A percentile compares a stretch with the other conserved stretches of the same genome.
Evolutionary conservation across 2,797 vertebrate genomes (phyloP).

Genomic region (Amblyraja radiata): DNA sequence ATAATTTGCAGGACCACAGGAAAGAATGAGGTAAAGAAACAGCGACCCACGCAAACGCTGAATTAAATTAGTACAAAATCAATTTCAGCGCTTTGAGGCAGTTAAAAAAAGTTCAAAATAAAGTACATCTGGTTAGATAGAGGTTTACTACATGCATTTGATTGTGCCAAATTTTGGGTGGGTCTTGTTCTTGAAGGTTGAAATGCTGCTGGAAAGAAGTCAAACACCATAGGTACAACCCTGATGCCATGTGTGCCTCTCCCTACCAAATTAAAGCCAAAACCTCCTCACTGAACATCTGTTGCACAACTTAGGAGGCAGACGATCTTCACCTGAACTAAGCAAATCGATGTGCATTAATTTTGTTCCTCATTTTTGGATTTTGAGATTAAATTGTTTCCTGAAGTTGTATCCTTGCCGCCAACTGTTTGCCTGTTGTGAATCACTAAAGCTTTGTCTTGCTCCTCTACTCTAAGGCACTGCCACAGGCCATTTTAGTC

Average conservation of each 20-base stretch:
- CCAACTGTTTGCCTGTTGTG: background rate
- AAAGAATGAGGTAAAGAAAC: background rate
- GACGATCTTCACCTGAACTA: background rate
- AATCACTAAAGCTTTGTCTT: background rate
- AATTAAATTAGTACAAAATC: background rate
- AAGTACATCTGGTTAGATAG: background rate
- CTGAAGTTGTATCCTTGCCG: background rate
- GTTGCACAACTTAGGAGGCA: background rate
- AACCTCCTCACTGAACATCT: background rate
- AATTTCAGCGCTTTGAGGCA: background rate
- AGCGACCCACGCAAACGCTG: background rate
- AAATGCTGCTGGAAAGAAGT: background rate
- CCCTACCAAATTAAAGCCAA: background rate
- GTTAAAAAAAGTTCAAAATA: background rate
- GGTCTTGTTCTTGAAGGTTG: background rate
- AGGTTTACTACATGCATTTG: background rate
- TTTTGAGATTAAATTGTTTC: background rate
- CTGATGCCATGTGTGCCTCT: background rate
- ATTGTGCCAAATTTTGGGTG: background rate
- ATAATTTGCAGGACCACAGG: background rate
- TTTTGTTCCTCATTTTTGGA: background rate
- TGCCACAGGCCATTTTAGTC: background rate
- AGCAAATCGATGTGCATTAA: background rate
- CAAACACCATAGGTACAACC: background rate
- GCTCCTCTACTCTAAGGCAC: background rate